A percentile compares a stretch with the other conserved stretches of the same genome.
Evolutionary conservation across 2,113 vertebrate species (phyloP).

Genomic region (Genyomyrus donnyi): DNA sequence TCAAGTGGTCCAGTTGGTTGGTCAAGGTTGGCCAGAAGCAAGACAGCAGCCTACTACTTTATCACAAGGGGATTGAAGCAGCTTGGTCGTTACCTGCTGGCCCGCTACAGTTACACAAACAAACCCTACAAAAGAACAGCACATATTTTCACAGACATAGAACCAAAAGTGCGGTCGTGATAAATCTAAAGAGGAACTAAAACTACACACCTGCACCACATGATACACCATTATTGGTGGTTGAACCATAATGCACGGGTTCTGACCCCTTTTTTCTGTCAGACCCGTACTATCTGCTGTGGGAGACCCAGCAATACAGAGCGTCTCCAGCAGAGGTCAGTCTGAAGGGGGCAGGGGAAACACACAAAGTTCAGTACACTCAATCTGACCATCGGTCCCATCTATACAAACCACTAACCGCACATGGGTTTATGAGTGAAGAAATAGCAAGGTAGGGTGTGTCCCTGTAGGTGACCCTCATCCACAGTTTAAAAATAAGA

Average conservation of each 20-base stretch:
- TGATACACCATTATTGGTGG: not conserved
- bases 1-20: not conserved
- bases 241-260: not conserved
- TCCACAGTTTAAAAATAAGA: not conserved
- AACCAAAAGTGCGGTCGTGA: not conserved
- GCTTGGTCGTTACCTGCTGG: not conserved
- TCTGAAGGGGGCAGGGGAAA: not conserved
- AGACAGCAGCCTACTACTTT: not conserved
- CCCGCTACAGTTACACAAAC: not conserved
- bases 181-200: not conserved
- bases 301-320: not conserved
- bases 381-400: not conserved
- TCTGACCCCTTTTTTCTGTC: not conserved
- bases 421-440: not conserved
- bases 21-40: not conserved
- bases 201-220: not conserved
- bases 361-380: not conserved
- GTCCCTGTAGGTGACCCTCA: not conserved
- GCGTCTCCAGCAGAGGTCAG: not conserved
- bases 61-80: not conserved
- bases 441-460: not conserved
- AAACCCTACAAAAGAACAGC: not conserved
- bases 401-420: not conserved
- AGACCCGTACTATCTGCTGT: not conserved
- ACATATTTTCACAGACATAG: not conserved